Percentiles rank a stretch among this genome's conserved stretches.
Conservation (phyloP, 2,113 vertebrate species). For the Gobius niger region DNA sequence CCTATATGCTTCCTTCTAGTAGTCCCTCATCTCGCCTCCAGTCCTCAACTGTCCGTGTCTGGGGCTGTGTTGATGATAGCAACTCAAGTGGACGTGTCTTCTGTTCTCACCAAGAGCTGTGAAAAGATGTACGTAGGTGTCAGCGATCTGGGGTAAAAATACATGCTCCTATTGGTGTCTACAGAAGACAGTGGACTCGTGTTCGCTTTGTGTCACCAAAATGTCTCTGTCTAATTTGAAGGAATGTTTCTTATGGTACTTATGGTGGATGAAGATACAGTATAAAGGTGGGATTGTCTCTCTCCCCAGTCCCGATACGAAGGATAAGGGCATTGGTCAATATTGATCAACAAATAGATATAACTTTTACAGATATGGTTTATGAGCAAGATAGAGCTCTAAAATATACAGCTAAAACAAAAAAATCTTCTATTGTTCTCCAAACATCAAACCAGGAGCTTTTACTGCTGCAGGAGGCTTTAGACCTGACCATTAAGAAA, state of each 20-base stretch:
- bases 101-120: constrained; percentile 67
- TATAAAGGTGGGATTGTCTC: no score
- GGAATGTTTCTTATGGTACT: constrained; percentile 30
- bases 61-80: constrained; percentile 51
- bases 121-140: constrained; percentile 69
- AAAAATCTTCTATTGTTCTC: no score
- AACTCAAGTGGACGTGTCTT: constrained; percentile 67
- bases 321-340: no score
- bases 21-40: constrained; percentile 35
- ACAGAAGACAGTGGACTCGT: constrained; percentile 25
- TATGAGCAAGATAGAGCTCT: no score
- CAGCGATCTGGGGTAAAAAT: constrained; percentile 68
- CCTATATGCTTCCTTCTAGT: constrained; percentile 31
- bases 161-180: constrained; percentile 51
- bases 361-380: no score
- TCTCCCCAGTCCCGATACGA: no score
- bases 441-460: no score
- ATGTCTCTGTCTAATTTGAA: constrained; percentile 51
- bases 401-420: no score
- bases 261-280: constrained; percentile 8
- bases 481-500: no score
- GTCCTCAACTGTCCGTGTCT: constrained; percentile 52
- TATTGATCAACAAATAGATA: no score
- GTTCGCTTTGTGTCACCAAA: constrained; percentile 48
- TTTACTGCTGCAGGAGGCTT: no score